A percentile compares a stretch with the other conserved stretches of the same genome.
These are phyloP conservation scores for Cordilura impudica DNA, from an alignment of 2,888 invertebrate genomes.

Conservation along the genomic window DNA sequence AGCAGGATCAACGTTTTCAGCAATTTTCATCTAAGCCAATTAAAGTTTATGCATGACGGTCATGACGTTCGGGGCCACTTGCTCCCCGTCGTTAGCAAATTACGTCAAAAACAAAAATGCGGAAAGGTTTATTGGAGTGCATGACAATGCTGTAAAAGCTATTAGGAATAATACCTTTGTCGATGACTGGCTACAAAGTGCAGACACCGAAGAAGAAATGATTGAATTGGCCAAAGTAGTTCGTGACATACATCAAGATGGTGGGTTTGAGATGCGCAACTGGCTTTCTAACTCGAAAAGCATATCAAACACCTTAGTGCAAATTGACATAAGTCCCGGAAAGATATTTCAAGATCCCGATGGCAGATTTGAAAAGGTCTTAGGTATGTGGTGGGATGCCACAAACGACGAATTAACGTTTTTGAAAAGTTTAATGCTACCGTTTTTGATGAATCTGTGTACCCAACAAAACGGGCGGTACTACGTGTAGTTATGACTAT, in stretches of 20 bases:
- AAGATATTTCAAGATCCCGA: slow-evolving; percentile 13
- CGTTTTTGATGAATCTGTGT: slow-evolving; percentile 8
- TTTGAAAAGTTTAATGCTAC: slow-evolving; percentile 21
- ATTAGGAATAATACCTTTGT: slow-evolving; percentile 53
- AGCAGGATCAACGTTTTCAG: slow-evolving; percentile 25
- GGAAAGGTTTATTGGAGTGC: slow-evolving; percentile 20
- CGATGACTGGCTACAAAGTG: slow-evolving; percentile 53
- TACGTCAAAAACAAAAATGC: slow-evolving; percentile 53
- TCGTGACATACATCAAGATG: slow-evolving; percentile 25
- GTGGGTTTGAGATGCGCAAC: slow-evolving; percentile 50
- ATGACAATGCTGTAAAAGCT: slow-evolving; percentile 22
- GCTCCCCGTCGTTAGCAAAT: slow-evolving; percentile 46
- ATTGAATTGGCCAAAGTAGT: slow-evolving; percentile 25
- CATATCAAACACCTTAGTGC: slow-evolving; percentile 8
- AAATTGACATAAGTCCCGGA: not conserved
- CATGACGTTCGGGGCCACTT: slow-evolving; percentile 55
- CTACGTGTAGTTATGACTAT: slow-evolving; percentile 45
- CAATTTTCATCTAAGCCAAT: slow-evolving; percentile 36
- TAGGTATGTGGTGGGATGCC: slow-evolving; percentile 63
- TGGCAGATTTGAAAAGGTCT: too few relatives aligned
- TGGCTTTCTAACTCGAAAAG: slow-evolving; percentile 46
- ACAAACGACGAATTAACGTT: slow-evolving; percentile 54
- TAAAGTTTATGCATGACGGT: slow-evolving; percentile 58
- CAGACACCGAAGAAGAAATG: slow-evolving; percentile 43
- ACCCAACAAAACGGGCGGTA: slow-evolving; percentile 49